Conservation (phyloP, 2,113 vertebrate species). For the Fregata magnificens region DNA sequence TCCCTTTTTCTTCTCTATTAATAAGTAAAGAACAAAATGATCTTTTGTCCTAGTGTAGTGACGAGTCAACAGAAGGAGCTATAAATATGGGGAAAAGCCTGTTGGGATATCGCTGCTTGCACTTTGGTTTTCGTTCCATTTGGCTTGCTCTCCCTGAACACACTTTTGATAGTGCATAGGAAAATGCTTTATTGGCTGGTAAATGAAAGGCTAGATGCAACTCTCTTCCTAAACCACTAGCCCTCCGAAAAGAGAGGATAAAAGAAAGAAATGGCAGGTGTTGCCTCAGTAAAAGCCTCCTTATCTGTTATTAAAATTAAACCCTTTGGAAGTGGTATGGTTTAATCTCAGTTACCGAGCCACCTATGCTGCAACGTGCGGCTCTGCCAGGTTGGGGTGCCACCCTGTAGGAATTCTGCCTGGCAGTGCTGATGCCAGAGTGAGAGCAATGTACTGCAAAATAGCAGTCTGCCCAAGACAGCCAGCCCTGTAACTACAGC, state of each 20-base stretch:
- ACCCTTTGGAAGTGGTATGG: not conserved
- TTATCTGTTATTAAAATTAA: not conserved
- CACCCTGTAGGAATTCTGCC: not conserved
- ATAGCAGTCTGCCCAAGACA: not conserved
- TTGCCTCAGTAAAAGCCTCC: not conserved
- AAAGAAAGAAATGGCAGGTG: not conserved
- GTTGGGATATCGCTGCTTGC: not conserved
- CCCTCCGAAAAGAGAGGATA: not conserved
- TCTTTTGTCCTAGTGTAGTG: slow-evolving; percentile 11
- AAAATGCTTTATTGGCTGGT: not conserved
- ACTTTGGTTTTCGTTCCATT: not conserved
- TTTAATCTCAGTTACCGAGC: not conserved
- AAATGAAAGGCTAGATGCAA: not conserved
- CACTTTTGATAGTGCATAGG: fast-evolving
- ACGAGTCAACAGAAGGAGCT: not conserved
- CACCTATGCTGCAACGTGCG: not conserved
- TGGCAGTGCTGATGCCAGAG: not conserved
- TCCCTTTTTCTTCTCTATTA: not conserved
- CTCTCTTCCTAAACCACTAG: not conserved
- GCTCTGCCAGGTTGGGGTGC: not conserved
- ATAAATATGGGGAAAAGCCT: not conserved
- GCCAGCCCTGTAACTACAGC: not conserved
- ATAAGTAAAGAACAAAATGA: slow-evolving; percentile 21
- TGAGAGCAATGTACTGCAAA: not conserved
- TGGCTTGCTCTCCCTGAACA: not conserved